These are phyloP conservation scores for Gadus macrocephalus DNA, from an alignment of 2,113 vertebrate species.

Conservation along the genomic window DNA sequence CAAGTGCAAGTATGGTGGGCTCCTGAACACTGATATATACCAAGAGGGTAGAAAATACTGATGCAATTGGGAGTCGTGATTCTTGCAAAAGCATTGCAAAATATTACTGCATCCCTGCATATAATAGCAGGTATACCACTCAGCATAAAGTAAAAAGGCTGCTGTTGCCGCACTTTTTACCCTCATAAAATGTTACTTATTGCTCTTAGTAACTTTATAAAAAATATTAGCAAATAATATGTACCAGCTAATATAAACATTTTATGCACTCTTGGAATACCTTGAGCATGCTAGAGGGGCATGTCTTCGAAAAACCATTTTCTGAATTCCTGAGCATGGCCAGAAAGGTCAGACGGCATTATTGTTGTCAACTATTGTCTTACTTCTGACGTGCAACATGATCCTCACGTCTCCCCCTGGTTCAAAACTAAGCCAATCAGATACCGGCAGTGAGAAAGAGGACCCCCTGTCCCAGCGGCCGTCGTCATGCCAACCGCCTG, in stretches of 20 bases:
- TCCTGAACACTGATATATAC: too few species aligned
- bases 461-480: constrained; percentile 55
- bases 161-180: too few species aligned
- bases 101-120: too few species aligned
- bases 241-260: too few species aligned
- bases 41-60: too few species aligned
- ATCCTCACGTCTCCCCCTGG: constrained; percentile 38
- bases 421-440: constrained; percentile 73
- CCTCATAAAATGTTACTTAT: background rate
- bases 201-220: too few species aligned
- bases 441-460: constrained; percentile 79
- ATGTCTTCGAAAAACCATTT: background rate
- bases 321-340: constrained; percentile 19
- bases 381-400: constrained; percentile 53
- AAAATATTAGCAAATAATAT: background rate
- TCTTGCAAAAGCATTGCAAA: too few species aligned
- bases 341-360: constrained; percentile 23
- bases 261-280: background rate
- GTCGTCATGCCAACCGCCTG: constrained; percentile 50
- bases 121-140: too few species aligned
- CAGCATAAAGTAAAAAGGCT: too few species aligned
- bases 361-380: constrained; percentile 38
- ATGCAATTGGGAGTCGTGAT: too few species aligned
- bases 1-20: too few species aligned
- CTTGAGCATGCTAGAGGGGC: background rate